A percentile compares a stretch with the other conserved stretches of the same genome.
These are phyloP conservation scores for Philereme vetulata DNA, from an alignment of 2,888 invertebrate genomes.

Conservation along the genomic window DNA sequence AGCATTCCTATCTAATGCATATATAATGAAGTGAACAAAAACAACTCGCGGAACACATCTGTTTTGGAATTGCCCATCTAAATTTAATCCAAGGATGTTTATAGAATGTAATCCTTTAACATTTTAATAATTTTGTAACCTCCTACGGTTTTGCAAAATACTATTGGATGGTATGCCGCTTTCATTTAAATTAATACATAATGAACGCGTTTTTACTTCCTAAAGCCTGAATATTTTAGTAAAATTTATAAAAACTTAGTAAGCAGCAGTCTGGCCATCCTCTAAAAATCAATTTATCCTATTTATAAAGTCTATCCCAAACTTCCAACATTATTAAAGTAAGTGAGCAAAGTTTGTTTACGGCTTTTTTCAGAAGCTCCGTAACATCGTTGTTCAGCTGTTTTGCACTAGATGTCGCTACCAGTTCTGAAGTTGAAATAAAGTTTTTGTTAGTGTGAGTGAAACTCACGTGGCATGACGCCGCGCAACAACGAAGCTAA, in stretches of 20 bases:
- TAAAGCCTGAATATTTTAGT: too few species aligned
- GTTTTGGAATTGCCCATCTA: not conserved
- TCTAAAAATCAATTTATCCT: slow-evolving; percentile 8
- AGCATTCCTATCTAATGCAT: not conserved
- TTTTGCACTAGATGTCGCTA: slow-evolving; percentile 71
- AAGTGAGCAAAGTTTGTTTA: slow-evolving; percentile 44
- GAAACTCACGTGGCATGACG: slow-evolving; percentile 46
- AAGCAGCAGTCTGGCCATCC: not conserved
- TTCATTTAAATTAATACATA: too few species aligned
- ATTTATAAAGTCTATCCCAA: slow-evolving; percentile 23
- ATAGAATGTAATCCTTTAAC: too few species aligned
- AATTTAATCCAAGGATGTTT: too few species aligned
- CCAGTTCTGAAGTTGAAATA: slow-evolving; percentile 53
- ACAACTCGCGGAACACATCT: not conserved
- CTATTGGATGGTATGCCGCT: too few species aligned
- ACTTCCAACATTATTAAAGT: slow-evolving; percentile 23
- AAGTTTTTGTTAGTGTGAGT: slow-evolving; percentile 58
- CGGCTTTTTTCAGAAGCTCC: slow-evolving; percentile 52
- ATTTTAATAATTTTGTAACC: too few species aligned
- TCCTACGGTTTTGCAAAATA: too few species aligned
- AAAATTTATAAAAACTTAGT: too few species aligned
- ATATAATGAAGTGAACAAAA: not conserved
- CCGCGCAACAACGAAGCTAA: slow-evolving; percentile 39
- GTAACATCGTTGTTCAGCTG: slow-evolving; percentile 49
- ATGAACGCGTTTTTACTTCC: too few species aligned